A percentile compares a stretch with the other conserved stretches of the same genome.
Evolutionary conservation across 2,888 invertebrate species (phyloP).

Genomic region (Aspidiotus destructor): DNA sequence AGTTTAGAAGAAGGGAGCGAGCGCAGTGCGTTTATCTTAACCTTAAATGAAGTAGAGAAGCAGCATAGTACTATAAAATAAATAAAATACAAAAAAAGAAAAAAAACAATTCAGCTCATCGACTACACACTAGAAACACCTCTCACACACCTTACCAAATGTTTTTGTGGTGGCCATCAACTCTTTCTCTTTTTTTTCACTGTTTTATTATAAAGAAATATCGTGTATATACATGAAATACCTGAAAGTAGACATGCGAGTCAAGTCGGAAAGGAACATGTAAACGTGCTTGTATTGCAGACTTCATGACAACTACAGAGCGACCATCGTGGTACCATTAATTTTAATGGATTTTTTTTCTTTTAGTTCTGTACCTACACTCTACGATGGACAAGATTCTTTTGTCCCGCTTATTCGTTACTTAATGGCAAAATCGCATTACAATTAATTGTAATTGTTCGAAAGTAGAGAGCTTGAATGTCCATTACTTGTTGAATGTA

Average conservation of each 20-base stretch:
- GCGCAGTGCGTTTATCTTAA: neutral
- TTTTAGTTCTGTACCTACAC: conserved; percentile 13
- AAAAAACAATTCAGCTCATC: neutral
- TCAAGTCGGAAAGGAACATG: neutral
- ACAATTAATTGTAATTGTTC: too few species aligned
- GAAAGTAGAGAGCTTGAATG: too few species aligned
- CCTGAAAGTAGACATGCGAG: conserved; percentile 10
- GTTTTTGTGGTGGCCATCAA: neutral
- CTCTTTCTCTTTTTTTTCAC: conserved; percentile 16
- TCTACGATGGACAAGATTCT: too few species aligned
- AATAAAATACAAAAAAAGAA: neutral
- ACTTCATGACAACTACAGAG: conserved; percentile 21
- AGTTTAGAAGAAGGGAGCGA: conserved; percentile 35
- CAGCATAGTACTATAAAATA: neutral
- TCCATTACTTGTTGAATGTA: too few species aligned
- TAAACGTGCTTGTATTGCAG: neutral
- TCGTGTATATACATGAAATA: conserved; percentile 1
- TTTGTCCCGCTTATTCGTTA: too few species aligned
- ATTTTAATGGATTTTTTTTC: conserved; percentile 31
- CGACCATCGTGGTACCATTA: conserved; percentile 21
- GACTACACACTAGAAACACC: neutral
- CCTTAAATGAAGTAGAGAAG: neutral
- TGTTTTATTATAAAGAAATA: neutral
- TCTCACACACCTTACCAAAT: neutral
- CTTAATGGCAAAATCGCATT: too few species aligned